Conservation (phyloP, 2,113 vertebrate species). For the Pterocles gutturalis region DNA sequence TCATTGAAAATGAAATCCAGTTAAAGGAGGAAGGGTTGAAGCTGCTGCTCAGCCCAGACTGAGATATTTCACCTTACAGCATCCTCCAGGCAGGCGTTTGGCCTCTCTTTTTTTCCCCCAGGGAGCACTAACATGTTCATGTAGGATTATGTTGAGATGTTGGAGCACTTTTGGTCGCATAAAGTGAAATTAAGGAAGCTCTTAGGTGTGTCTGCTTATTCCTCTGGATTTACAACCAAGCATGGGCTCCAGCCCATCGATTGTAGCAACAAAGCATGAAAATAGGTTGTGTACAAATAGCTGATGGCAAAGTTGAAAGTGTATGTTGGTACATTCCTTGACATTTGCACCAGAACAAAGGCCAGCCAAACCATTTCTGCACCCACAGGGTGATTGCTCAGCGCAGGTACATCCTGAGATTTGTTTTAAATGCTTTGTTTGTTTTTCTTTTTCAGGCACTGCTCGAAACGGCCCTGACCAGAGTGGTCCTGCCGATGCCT, state of each 20-base stretch:
- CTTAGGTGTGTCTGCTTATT: neutral
- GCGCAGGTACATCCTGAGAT: neutral
- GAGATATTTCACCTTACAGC: neutral
- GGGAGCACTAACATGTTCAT: neutral
- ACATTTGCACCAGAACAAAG: neutral
- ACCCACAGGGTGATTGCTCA: neutral
- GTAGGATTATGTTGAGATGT: rapidly evolving
- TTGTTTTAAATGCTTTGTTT: neutral
- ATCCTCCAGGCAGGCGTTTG: neutral
- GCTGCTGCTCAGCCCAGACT: neutral
- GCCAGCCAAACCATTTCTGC: neutral
- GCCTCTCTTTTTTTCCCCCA: neutral
- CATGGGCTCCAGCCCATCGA: neutral
- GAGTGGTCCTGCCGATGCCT: constrained; percentile 93
- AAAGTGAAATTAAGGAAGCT: neutral
- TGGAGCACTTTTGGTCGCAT: neutral
- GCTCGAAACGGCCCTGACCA: constrained; percentile 90
- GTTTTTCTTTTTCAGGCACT: constrained; percentile 82
- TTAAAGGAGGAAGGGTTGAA: neutral
- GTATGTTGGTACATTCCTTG: neutral
- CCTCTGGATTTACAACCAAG: neutral
- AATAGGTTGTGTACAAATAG: neutral
- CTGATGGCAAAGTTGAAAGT: neutral
- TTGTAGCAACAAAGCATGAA: neutral
- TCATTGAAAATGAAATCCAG: neutral